phyloP scores from a whole-genome alignment of 2,797 vertebrate genomes.

The Ispidina lecontei region DNA sequence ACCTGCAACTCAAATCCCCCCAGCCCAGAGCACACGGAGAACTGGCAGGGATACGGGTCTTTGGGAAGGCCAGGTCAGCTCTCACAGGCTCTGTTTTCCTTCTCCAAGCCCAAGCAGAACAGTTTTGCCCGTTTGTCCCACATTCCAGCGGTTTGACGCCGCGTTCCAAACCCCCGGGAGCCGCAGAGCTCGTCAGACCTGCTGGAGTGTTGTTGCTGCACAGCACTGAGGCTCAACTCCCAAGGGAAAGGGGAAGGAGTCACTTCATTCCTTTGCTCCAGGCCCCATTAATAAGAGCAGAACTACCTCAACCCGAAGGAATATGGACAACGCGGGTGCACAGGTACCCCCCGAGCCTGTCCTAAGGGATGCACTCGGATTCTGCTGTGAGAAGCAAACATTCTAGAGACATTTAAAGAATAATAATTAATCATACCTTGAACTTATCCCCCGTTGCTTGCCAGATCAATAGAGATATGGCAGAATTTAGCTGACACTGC shows the following conservation, averaged over 20 bases:
- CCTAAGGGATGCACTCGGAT: neutral
- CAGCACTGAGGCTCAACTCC: neutral
- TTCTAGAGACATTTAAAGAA: neutral
- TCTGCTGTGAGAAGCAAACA: neutral
- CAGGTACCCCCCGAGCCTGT: neutral
- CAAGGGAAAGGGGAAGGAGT: neutral
- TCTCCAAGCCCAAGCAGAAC: neutral
- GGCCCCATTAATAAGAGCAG: neutral
- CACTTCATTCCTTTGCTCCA: neutral
- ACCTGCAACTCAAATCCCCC: neutral
- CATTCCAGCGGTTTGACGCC: neutral
- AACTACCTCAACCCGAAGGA: neutral
- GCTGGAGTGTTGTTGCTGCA: neutral
- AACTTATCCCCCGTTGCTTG: neutral
- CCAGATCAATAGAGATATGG: neutral
- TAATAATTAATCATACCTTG: neutral
- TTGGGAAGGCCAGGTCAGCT: fast-evolving
- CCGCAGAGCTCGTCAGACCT: slow-evolving; percentile 20
- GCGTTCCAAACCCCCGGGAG: neutral
- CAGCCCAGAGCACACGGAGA: fast-evolving
- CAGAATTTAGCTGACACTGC: neutral
- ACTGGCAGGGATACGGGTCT: fast-evolving
- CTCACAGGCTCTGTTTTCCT: neutral
- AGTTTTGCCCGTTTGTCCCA: neutral
- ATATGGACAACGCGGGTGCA: neutral